Conservation (phyloP, 1,140 invertebrate genomes). For the Brachionus asplanchnoidis region DNA sequence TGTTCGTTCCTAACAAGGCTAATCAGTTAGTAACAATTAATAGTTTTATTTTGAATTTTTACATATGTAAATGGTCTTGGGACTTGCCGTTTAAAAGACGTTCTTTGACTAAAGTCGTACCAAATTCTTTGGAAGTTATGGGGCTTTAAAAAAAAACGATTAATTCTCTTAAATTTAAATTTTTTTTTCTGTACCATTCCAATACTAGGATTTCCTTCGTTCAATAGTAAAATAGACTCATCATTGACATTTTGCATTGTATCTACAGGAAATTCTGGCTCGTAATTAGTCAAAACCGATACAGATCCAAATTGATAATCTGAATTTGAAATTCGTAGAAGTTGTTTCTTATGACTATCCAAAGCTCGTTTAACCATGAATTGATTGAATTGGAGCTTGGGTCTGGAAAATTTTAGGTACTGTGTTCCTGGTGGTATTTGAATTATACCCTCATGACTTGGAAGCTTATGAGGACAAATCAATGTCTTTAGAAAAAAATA, state of each 20-base stretch:
- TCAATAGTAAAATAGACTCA: neutral
- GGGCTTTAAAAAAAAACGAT: neutral
- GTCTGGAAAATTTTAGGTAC: conserved; percentile 4
- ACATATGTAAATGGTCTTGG: conserved; percentile 28
- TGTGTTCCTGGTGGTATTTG: conserved; percentile 8
- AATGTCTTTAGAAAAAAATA: neutral
- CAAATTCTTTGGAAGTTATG: conserved; percentile 38
- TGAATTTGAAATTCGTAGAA: neutral
- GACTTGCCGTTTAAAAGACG: conserved; percentile 28
- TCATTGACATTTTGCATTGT: neutral
- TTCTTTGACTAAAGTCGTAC: conserved; percentile 31
- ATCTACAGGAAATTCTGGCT: neutral
- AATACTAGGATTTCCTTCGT: conserved; percentile 25
- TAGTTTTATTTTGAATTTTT: neutral
- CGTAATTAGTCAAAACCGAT: conserved; percentile 32
- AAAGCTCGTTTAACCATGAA: conserved; percentile 33
- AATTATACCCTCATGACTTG: neutral
- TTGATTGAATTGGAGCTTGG: conserved; percentile 27
- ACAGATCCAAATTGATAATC: neutral
- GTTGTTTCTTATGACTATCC: conserved; percentile 9
- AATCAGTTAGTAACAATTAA: neutral
- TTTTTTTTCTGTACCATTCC: neutral
- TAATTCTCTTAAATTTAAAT: neutral
- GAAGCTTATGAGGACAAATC: conserved; percentile 36
- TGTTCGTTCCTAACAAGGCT: conserved; percentile 11